Conservation (phyloP, 2,113 vertebrate species). For the Pelmatolapia mariae region DNA sequence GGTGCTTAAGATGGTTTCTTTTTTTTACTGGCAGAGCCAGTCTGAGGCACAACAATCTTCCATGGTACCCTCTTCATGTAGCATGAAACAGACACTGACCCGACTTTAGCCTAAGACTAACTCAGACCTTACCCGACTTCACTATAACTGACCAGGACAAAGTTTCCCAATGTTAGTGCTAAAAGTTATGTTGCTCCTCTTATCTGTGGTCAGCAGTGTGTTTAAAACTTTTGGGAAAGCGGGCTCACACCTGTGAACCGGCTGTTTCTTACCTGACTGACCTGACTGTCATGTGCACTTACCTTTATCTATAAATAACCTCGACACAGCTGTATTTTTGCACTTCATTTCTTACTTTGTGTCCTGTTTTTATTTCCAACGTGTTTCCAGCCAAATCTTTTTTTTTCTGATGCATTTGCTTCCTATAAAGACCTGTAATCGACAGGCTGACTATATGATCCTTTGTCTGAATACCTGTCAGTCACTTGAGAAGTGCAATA, state of each 20-base stretch:
- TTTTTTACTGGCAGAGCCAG: slow-evolving; percentile 2
- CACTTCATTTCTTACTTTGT: neutral
- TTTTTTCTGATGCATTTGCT: neutral
- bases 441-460: neutral
- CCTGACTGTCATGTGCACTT: neutral
- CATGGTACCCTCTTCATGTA: slow-evolving; percentile 13
- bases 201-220: neutral
- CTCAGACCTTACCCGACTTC: neutral
- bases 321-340: neutral
- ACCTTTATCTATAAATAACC: neutral
- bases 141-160: neutral
- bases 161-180: neutral
- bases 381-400: slow-evolving; percentile 53
- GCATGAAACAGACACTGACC: neutral
- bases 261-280: neutral
- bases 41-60: slow-evolving; percentile 15
- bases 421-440: neutral
- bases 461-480: neutral
- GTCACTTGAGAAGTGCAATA: slow-evolving; percentile 32
- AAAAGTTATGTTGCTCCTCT: neutral
- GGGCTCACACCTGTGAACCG: neutral
- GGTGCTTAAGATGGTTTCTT: neutral
- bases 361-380: neutral
- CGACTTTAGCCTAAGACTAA: neutral
- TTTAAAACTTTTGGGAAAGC: neutral